These are phyloP conservation scores for Morphnarchus princeps DNA, from an alignment of 2,113 vertebrate species.

Conservation along the genomic window DNA sequence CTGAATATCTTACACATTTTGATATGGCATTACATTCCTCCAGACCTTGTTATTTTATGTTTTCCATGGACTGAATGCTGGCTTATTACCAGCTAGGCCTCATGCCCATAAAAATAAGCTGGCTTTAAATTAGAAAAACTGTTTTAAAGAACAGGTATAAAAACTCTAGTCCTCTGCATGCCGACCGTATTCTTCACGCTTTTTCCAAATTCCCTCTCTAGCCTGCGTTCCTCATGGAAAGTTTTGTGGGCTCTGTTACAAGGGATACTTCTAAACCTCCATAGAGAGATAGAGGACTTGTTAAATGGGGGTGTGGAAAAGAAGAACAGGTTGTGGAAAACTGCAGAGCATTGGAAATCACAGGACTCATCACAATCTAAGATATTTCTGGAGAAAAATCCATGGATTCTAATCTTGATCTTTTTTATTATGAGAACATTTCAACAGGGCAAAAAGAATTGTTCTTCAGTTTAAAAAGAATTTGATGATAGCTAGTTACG, in stretches of 20 bases:
- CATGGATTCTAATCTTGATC: background rate
- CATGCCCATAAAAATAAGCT: background rate
- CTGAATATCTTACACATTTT: background rate
- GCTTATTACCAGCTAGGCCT: background rate
- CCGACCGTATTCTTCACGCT: rapidly evolving
- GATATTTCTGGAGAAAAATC: background rate
- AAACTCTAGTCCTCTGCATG: background rate
- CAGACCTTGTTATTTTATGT: background rate
- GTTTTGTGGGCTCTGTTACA: background rate
- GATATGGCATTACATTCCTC: background rate
- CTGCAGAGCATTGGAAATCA: background rate
- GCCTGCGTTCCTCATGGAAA: background rate
- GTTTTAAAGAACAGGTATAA: background rate
- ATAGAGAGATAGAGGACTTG: background rate
- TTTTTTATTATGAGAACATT: background rate
- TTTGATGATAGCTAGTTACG: background rate
- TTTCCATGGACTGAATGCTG: background rate
- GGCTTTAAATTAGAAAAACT: background rate
- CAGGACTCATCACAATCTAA: background rate
- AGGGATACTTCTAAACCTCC: background rate
- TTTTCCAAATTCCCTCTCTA: background rate
- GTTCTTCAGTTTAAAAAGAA: background rate
- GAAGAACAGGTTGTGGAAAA: background rate
- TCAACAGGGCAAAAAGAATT: background rate
- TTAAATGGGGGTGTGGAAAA: background rate